phyloP scores from a whole-genome alignment of 2,113 vertebrate species.

The Sialia sialis region DNA sequence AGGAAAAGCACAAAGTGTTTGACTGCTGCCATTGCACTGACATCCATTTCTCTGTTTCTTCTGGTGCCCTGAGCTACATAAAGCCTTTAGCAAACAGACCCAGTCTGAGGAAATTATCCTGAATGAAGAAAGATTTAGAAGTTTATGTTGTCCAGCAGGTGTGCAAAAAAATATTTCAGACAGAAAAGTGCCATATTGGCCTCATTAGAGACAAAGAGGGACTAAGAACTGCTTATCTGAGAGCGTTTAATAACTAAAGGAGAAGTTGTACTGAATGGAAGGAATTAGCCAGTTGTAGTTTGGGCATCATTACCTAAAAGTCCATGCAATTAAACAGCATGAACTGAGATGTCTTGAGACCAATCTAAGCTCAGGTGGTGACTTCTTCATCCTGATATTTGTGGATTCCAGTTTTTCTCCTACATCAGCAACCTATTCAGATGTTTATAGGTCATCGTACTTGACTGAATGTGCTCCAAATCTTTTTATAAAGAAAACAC shows the following conservation, averaged over 20 bases:
- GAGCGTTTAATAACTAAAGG: neutral
- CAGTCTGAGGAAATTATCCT: neutral
- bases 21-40: neutral
- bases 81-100: neutral
- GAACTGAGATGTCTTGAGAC: neutral
- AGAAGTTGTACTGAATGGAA: neutral
- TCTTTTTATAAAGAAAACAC: neutral
- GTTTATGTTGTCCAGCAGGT: neutral
- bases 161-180: neutral
- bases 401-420: neutral
- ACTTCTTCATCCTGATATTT: neutral
- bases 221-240: neutral
- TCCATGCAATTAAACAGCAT: neutral
- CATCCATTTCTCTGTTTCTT: neutral
- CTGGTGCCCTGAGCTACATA: neutral
- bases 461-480: neutral
- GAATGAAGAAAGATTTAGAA: neutral
- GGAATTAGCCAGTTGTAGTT: neutral
- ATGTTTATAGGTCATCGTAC: neutral
- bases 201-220: neutral
- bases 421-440: neutral
- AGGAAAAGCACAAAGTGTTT: neutral
- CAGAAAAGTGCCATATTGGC: rapidly evolving
- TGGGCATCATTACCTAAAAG: neutral
- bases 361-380: neutral